Conservation (phyloP, 2,113 vertebrate species). For the Martes martes region DNA sequence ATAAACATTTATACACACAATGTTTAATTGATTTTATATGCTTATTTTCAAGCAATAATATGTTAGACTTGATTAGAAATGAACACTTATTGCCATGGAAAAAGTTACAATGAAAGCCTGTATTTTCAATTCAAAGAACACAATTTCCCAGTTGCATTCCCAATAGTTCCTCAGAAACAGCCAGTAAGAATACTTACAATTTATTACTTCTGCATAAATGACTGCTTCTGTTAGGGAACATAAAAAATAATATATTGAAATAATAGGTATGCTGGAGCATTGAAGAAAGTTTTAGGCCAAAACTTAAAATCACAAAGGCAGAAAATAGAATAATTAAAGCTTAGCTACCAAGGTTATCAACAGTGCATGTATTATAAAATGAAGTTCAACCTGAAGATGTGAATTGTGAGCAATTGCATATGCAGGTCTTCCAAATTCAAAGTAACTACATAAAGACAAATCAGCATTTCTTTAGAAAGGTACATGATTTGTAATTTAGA, state of each 20-base stretch:
- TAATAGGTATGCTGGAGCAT: not conserved
- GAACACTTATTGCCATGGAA: not conserved
- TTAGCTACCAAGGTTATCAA: not conserved
- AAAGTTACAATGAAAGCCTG: conserved; percentile 1
- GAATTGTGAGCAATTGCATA: not conserved
- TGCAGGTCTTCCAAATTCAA: not conserved
- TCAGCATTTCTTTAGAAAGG: not conserved
- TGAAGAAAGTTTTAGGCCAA: not conserved
- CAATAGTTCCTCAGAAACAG: not conserved
- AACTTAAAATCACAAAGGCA: conserved; percentile 33
- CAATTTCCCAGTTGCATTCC: conserved; percentile 15
- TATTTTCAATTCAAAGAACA: not conserved
- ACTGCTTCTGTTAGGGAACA: conserved; percentile 15
- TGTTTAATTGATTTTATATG: not conserved
- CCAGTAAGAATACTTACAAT: not conserved
- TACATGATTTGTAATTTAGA: not conserved
- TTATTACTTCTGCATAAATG: conserved; percentile 34
- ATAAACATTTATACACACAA: not conserved
- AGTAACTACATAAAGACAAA: not conserved
- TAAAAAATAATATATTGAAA: conserved; percentile 27
- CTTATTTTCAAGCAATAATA: not conserved
- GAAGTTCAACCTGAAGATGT: not conserved
- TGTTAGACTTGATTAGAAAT: conserved; percentile 9
- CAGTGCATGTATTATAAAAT: not conserved
- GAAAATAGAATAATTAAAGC: conserved; percentile 46